Conservation (phyloP, 2,797 vertebrate species). For the Caiman crocodilus region DNA sequence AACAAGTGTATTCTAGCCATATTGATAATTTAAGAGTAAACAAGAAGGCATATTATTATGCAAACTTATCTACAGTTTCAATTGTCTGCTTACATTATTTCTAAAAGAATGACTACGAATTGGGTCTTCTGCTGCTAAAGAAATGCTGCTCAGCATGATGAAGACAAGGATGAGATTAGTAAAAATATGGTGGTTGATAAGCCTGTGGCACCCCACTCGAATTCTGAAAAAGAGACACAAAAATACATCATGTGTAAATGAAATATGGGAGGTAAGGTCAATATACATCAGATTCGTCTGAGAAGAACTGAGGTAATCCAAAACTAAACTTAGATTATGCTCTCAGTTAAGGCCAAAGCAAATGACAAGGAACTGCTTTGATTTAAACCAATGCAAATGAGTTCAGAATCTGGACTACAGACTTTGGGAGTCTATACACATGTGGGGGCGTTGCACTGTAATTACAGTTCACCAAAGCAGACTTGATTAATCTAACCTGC, state of each 20-base stretch:
- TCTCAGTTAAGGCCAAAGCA: not conserved
- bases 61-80: not conserved
- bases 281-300: slow-evolving; percentile 5
- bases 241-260: not conserved
- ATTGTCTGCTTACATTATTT: slow-evolving; percentile 91
- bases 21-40: not conserved
- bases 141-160: slow-evolving; percentile 99
- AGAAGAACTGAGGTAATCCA: not conserved
- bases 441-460: too few species aligned
- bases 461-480: too few species aligned
- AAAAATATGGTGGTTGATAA: slow-evolving; percentile 98
- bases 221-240: slow-evolving; percentile 83
- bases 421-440: not conserved
- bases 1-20: not conserved
- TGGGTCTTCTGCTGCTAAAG: slow-evolving; percentile 97
- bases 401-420: not conserved
- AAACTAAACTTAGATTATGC: not conserved
- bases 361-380: not conserved
- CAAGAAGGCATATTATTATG: not conserved
- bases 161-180: slow-evolving; percentile 99
- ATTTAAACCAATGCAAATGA: not conserved
- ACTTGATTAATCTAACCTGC: too few species aligned
- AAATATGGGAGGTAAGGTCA: slow-evolving; percentile 23
- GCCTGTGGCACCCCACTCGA: slow-evolving; percentile 95
- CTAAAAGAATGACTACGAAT: slow-evolving; percentile 96